phyloP scores from a whole-genome alignment of 2,113 vertebrate species.

The Pithys albifrons region DNA sequence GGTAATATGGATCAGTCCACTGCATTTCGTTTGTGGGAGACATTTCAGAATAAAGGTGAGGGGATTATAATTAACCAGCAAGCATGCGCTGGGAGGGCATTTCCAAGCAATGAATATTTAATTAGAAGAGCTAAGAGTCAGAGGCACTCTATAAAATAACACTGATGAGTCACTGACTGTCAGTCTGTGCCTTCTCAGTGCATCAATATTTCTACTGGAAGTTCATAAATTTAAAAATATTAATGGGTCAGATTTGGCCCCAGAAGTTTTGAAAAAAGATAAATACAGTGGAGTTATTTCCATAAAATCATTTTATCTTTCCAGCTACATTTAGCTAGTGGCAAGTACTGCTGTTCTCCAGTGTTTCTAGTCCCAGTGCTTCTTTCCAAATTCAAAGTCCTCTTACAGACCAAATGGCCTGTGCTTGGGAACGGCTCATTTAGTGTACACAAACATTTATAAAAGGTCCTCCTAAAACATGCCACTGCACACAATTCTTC shows the following conservation, averaged over 20 bases:
- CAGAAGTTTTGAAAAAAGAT: not conserved
- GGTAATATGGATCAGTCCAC: not conserved
- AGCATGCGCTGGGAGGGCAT: not conserved
- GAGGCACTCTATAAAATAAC: constrained; percentile 7
- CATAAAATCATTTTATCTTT: not conserved
- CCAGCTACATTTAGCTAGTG: not conserved
- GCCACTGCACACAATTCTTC: not conserved
- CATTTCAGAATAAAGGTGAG: not conserved
- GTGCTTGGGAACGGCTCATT: not conserved
- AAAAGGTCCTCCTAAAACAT: not conserved
- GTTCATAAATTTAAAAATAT: constrained; percentile 6
- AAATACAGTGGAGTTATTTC: not conserved
- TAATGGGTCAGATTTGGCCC: not conserved
- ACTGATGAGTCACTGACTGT: constrained; percentile 3
- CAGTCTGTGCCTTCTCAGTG: not conserved
- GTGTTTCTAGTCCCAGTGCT: not conserved
- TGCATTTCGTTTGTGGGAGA: not conserved
- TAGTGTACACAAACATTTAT: not conserved
- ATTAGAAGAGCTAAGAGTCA: not conserved
- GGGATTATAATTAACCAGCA: not conserved
- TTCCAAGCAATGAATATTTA: constrained; percentile 37
- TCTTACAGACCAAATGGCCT: not conserved
- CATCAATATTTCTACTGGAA: constrained; percentile 24
- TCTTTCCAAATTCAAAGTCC: not conserved
- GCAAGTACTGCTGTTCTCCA: not conserved